Conservation (phyloP, 2,888 invertebrate genomes). For the Daptonema setosum region DNA sequence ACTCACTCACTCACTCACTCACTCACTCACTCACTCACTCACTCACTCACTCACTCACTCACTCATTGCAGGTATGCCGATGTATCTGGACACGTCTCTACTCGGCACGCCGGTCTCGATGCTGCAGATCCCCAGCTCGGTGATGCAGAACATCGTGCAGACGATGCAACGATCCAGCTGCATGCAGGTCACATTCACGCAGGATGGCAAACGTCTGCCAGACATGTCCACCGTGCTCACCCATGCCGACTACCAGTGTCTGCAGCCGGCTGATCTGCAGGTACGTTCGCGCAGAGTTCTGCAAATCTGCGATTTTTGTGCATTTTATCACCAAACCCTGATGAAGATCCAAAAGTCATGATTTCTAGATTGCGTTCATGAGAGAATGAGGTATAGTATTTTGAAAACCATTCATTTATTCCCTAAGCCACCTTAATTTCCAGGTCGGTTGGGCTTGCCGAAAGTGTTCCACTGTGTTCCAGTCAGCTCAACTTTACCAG, state of each 20-base stretch:
- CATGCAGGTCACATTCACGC: conserved; percentile 5
- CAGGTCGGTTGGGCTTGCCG: conserved; percentile 28
- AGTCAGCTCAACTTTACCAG: conserved; percentile 16
- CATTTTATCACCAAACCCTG: too few relatives aligned
- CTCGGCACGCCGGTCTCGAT: conserved; percentile 35
- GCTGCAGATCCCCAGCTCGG: conserved; percentile 40
- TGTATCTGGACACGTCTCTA: conserved; percentile 33
- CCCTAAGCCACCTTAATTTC: too few relatives aligned
- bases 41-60: too few relatives aligned
- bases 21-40: too few relatives aligned
- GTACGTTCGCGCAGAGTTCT: too few relatives aligned
- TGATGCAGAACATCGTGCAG: conserved; percentile 23
- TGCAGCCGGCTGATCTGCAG: conserved; percentile 2
- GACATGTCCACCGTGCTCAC: neutral
- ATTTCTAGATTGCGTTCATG: too few relatives aligned
- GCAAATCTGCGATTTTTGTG: too few relatives aligned
- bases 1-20: too few relatives aligned
- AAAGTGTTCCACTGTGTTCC: conserved; percentile 23
- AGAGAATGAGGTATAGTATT: too few relatives aligned
- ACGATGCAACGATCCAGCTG: conserved; percentile 10
- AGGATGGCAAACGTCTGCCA: conserved; percentile 6
- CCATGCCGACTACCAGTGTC: neutral
- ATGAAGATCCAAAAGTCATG: too few relatives aligned
- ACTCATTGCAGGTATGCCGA: neutral
- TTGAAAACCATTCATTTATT: too few relatives aligned